phyloP scores from a whole-genome alignment of 2,888 invertebrate genomes.

The Macrophya annulata region DNA sequence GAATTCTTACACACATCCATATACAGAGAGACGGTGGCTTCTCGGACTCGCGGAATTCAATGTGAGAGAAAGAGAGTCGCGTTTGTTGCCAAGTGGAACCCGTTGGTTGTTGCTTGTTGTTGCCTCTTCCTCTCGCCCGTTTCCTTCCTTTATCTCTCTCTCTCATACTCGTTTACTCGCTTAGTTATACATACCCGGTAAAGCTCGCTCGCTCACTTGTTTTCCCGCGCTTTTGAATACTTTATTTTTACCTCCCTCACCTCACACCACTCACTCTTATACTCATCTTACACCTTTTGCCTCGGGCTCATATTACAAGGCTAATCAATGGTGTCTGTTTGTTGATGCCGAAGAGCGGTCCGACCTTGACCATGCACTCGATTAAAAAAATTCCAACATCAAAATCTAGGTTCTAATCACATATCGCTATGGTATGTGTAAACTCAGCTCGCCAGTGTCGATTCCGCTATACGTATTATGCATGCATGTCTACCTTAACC shows the following conservation, averaged over 20 bases:
- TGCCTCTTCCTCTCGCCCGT: slow-evolving; percentile 30
- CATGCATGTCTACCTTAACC: background rate
- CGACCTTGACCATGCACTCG: slow-evolving; percentile 32
- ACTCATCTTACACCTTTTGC: slow-evolving; percentile 2
- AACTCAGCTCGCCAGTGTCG: background rate
- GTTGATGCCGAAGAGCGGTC: background rate
- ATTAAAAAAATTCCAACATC: background rate
- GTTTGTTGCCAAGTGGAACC: slow-evolving; percentile 52
- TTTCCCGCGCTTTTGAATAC: slow-evolving; percentile 47
- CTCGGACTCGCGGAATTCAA: slow-evolving; percentile 57
- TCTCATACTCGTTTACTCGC: background rate
- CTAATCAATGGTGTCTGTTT: slow-evolving; percentile 44
- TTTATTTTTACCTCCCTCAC: background rate
- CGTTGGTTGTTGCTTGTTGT: slow-evolving; percentile 39
- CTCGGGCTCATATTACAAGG: slow-evolving; percentile 33
- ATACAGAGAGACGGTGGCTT: slow-evolving; percentile 60
- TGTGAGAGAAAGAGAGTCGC: slow-evolving; percentile 53
- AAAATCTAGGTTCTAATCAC: background rate
- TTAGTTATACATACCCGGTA: slow-evolving; percentile 40
- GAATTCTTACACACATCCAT: slow-evolving; percentile 41
- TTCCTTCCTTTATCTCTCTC: slow-evolving; percentile 42
- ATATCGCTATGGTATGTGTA: background rate
- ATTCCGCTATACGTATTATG: background rate
- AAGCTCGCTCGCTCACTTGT: slow-evolving; percentile 38
- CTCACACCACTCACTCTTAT: background rate